Conservation (phyloP, 2,113 vertebrate genomes). For the Indicator indicator region DNA sequence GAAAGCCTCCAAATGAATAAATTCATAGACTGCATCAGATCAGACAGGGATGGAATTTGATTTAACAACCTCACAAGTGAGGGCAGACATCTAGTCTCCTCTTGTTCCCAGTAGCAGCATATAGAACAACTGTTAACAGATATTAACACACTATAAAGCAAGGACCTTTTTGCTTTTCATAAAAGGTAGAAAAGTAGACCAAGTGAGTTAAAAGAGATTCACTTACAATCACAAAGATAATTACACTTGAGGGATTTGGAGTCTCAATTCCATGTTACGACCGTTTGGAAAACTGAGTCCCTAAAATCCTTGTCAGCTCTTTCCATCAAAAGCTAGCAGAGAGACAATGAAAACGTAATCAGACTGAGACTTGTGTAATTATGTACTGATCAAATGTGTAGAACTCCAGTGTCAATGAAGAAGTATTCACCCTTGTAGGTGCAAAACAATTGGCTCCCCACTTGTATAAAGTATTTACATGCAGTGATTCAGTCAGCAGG, state of each 20-base stretch:
- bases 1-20: neutral
- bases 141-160: fast-evolving
- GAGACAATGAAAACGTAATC: neutral
- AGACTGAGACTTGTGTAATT: neutral
- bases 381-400: neutral
- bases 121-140: neutral
- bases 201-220: neutral
- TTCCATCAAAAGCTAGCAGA: neutral
- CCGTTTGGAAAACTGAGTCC: neutral
- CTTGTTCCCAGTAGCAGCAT: neutral
- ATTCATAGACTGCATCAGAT: neutral
- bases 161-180: neutral
- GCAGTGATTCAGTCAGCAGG: neutral
- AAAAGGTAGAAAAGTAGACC: neutral
- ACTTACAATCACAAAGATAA: fast-evolving
- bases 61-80: neutral
- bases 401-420: neutral
- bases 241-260: neutral
- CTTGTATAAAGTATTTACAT: neutral
- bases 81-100: neutral
- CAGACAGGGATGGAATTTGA: neutral
- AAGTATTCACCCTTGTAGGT: neutral
- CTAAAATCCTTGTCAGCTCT: neutral
- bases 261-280: neutral
- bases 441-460: neutral